These are phyloP conservation scores for Turritopsis rubra DNA, from an alignment of 30 jellyfish, hydroid and myxozoan species.

Conservation along the genomic window DNA sequence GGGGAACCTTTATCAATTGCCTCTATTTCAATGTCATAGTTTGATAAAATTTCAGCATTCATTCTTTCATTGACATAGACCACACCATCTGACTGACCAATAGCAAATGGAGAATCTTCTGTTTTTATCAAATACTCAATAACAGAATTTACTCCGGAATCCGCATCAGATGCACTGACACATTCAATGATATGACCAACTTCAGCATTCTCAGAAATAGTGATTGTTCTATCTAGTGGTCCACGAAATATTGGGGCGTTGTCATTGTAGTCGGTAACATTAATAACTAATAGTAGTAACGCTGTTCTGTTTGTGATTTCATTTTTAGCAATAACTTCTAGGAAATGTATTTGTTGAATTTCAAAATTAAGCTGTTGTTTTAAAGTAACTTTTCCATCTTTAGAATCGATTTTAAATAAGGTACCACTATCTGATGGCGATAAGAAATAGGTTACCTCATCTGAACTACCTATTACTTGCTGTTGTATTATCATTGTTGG, in stretches of 20 bases:
- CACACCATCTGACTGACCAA: neutral
- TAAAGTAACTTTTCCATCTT: neutral
- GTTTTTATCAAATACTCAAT: neutral
- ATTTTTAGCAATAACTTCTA: neutral
- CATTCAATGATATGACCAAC: neutral
- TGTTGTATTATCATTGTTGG: neutral
- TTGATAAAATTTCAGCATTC: neutral
- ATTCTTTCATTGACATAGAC: neutral
- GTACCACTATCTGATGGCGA: neutral
- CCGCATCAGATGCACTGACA: neutral
- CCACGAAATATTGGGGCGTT: neutral
- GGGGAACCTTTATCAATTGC: slow-evolving; percentile 3
- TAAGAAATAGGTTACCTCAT: neutral
- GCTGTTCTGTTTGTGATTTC: neutral
- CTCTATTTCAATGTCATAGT: neutral
- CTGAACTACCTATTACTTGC: neutral
- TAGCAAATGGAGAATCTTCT: neutral
- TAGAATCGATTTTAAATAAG: neutral
- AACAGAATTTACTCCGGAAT: neutral
- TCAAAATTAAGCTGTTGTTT: neutral
- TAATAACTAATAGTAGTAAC: neutral
- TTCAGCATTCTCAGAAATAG: neutral
- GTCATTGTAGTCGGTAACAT: slow-evolving; percentile 15
- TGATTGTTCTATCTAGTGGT: neutral
- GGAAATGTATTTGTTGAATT: neutral